These are phyloP conservation scores for Sebastes schlegelii DNA, from an alignment of 2,113 vertebrate genomes.

Conservation along the genomic window DNA sequence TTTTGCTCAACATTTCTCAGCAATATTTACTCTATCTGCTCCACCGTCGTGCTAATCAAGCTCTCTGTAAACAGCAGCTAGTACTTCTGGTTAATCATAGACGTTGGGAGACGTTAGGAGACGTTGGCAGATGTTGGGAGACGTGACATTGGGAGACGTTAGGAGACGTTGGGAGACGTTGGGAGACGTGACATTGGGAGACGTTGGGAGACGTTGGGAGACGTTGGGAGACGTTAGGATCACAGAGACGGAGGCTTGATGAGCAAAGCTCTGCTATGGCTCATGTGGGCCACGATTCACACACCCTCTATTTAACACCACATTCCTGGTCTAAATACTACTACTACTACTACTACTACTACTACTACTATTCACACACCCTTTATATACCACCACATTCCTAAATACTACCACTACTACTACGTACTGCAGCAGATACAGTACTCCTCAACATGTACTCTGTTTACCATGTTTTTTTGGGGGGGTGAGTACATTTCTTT, in stretches of 20 bases:
- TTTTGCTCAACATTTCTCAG: conserved; percentile 4
- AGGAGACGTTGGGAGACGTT: too few species aligned
- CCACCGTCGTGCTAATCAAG: conserved; percentile 14
- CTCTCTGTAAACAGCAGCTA: conserved; percentile 28
- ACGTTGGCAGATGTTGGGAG: too few species aligned
- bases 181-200: too few species aligned
- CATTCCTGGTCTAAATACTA: background rate
- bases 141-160: too few species aligned
- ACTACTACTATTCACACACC: too few species aligned
- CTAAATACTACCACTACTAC: too few species aligned
- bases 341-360: background rate
- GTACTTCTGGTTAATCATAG: conserved; percentile 33
- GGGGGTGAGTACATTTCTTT: too few species aligned
- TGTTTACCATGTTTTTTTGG: too few species aligned
- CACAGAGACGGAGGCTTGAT: conserved; percentile 24
- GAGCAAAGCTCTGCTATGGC: conserved; percentile 8
- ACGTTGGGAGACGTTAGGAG: background rate
- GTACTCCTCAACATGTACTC: too few species aligned
- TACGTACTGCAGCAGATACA: too few species aligned
- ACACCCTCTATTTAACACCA: conserved; percentile 20
- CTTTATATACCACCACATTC: too few species aligned
- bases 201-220: too few species aligned
- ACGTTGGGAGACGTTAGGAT: background rate
- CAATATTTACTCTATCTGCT: conserved; percentile 4
- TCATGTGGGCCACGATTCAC: conserved; percentile 7